Evolutionary conservation across 2,797 vertebrate species (phyloP).

Genomic region (Acropternis orthonyx): DNA sequence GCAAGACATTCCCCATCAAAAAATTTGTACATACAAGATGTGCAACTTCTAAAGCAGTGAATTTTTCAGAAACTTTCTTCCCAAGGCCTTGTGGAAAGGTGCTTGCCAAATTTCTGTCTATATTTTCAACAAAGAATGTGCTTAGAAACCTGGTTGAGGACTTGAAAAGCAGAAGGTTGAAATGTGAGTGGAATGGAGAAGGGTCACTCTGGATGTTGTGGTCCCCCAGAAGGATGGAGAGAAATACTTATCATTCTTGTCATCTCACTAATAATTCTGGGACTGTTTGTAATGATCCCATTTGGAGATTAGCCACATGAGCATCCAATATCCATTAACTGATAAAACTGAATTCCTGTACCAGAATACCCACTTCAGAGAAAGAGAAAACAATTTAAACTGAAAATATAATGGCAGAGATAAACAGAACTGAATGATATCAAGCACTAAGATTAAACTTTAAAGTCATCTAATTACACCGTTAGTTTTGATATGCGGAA

Average conservation of each 20-base stretch:
- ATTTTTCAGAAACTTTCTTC: not conserved
- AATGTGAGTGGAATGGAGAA: not conserved
- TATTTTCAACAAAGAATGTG: not conserved
- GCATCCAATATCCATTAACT: not conserved
- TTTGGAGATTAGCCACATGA: not conserved
- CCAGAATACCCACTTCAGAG: not conserved
- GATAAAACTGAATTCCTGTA: not conserved
- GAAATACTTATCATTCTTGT: not conserved
- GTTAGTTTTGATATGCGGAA: not conserved
- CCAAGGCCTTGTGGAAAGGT: not conserved
- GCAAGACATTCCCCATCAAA: not conserved
- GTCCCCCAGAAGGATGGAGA: not conserved
- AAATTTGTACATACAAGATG: not conserved
- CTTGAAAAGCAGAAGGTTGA: not conserved
- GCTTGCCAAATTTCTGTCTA: not conserved
- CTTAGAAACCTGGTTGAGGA: not conserved
- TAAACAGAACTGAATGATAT: not conserved
- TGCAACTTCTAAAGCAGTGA: not conserved
- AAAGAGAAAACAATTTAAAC: not conserved
- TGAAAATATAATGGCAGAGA: not conserved
- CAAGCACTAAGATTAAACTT: rapidly evolving
- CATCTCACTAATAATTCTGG: not conserved
- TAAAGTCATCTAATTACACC: not conserved
- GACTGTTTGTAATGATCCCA: not conserved
- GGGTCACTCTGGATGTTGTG: not conserved